Conservation (phyloP, 1,140 invertebrate genomes). For the Philopotamus ludificatus region DNA sequence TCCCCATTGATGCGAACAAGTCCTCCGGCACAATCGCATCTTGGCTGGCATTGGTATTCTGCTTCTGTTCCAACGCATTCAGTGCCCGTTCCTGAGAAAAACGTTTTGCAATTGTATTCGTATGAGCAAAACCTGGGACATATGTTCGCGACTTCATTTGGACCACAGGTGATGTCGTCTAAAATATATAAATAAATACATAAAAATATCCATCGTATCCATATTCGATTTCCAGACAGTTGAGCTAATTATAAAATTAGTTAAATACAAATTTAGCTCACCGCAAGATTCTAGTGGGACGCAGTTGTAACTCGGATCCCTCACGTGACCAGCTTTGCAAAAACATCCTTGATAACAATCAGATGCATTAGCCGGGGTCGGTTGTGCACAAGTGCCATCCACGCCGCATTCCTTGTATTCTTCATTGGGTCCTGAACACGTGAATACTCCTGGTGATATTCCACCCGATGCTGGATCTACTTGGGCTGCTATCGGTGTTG, state of each 20-base stretch:
- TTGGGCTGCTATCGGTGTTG: no score
- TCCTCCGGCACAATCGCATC: constrained; percentile 6
- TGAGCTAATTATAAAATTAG: not conserved
- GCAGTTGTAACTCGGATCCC: not conserved
- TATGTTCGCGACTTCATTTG: not conserved
- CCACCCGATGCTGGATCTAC: no score
- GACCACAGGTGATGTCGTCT: not conserved
- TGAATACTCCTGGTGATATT: no score
- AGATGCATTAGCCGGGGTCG: not conserved
- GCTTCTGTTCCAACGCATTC: constrained; percentile 4
- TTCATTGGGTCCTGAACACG: not conserved
- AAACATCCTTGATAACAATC: not conserved
- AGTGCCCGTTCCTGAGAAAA: not conserved
- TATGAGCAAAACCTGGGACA: not conserved
- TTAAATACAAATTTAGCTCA: not conserved
- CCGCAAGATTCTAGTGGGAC: not conserved
- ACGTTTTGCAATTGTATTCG: not conserved
- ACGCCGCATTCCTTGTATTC: not conserved
- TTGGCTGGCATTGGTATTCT: constrained; percentile 7
- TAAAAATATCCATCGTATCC: no score
- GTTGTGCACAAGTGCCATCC: not conserved
- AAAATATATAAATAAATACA: no score
- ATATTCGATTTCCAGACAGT: no score
- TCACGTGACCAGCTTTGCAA: constrained; percentile 5
- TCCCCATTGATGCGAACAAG: no score